Conservation (phyloP, 2,113 vertebrate genomes). For the Coptodon rendalli region DNA sequence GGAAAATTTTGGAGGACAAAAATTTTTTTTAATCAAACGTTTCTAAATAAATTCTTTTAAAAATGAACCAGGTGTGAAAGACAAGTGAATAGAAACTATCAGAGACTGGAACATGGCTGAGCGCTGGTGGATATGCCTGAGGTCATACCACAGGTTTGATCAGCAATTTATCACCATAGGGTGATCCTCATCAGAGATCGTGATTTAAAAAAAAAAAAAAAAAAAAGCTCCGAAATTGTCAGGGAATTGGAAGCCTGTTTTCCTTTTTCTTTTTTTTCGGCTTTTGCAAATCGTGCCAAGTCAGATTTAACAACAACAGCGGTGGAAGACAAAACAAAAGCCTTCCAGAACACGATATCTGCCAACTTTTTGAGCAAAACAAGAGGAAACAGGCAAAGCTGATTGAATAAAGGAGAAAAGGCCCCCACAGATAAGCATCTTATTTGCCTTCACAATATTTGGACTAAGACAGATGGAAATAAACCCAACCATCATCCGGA, state of each 20-base stretch:
- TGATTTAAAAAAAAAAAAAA: fast-evolving
- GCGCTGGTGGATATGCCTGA: not conserved
- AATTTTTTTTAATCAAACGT: not conserved
- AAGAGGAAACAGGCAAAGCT: constrained; percentile 28
- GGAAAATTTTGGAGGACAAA: not conserved
- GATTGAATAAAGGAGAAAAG: constrained; percentile 26
- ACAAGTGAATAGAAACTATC: not conserved
- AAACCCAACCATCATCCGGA: constrained; percentile 1
- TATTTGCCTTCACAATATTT: constrained; percentile 27
- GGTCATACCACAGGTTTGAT: not conserved
- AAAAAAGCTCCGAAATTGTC: not conserved
- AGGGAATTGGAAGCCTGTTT: not conserved
- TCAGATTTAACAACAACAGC: not conserved
- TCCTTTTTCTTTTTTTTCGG: not conserved
- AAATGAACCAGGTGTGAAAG: not conserved
- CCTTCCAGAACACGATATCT: not conserved
- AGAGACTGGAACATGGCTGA: not conserved
- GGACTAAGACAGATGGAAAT: constrained; percentile 14
- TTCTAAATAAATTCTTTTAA: not conserved
- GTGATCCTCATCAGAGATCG: not conserved
- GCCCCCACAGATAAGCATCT: constrained; percentile 30
- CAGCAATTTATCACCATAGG: not conserved
- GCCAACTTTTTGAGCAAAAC: constrained; percentile 19
- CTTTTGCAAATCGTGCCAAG: not conserved
- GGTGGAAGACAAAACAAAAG: constrained; percentile 2